Conservation (phyloP, 2,113 vertebrate species). For the Callaeas wilsoni region DNA sequence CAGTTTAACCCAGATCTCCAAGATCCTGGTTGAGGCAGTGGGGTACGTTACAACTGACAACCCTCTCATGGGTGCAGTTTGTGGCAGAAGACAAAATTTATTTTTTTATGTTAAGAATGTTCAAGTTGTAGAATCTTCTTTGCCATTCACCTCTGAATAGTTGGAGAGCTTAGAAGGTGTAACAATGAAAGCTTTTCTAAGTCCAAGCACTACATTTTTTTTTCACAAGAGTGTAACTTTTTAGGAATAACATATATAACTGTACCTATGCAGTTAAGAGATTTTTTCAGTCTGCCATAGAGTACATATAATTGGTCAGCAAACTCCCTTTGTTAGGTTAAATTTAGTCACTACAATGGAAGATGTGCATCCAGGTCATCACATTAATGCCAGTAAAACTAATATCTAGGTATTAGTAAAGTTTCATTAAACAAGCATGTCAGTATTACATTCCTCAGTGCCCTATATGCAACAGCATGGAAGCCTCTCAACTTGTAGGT, state of each 20-base stretch:
- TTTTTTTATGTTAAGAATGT: neutral
- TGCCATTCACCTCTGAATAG: neutral
- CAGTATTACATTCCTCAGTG: neutral
- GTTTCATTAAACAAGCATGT: neutral
- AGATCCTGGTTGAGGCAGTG: neutral
- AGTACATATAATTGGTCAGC: neutral
- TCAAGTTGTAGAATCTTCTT: neutral
- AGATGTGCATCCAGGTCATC: neutral
- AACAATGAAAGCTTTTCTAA: neutral
- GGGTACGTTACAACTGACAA: neutral
- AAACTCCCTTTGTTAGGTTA: neutral
- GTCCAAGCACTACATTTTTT: neutral
- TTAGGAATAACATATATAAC: neutral
- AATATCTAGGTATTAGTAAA: neutral
- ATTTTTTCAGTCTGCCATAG: neutral
- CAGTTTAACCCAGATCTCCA: neutral
- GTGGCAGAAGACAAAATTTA: neutral
- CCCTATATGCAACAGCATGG: neutral
- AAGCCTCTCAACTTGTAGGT: neutral
- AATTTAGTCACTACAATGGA: neutral
- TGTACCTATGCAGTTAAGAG: neutral
- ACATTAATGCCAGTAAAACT: neutral
- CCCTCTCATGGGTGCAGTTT: neutral
- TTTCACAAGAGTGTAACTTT: neutral
- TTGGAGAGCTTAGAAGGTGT: neutral